Evolutionary conservation across 2,888 invertebrate species (phyloP).

Genomic region (Acheta domesticus): DNA sequence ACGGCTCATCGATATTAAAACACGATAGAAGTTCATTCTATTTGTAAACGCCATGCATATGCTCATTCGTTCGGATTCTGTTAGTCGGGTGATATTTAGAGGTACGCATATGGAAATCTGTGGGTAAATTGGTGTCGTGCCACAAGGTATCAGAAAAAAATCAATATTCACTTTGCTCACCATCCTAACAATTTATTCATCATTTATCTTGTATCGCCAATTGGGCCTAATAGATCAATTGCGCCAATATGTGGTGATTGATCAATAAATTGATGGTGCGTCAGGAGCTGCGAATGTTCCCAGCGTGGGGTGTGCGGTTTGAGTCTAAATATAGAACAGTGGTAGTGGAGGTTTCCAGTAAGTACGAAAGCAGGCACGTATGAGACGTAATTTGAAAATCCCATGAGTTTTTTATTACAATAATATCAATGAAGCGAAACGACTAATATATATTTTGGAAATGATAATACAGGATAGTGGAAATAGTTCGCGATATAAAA

Average conservation of each 20-base stretch:
- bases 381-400: no score
- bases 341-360: no score
- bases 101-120: background rate
- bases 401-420: no score
- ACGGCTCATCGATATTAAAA: background rate
- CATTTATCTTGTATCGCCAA: slow-evolving; percentile 8
- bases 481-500: no score
- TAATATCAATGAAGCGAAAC: no score
- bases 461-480: no score
- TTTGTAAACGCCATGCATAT: background rate
- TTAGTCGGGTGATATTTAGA: background rate
- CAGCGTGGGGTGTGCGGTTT: background rate
- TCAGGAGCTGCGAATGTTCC: background rate
- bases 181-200: slow-evolving; percentile 2
- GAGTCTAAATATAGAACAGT: no score
- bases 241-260: background rate
- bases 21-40: background rate
- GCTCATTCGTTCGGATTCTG: background rate
- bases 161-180: background rate
- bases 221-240: background rate
- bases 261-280: background rate
- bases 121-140: background rate
- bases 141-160: slow-evolving; percentile 4
- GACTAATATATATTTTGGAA: no score
- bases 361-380: no score